These are phyloP conservation scores for Ancistrus triradiatus DNA, from an alignment of 2,113 vertebrate species.

Conservation along the genomic window DNA sequence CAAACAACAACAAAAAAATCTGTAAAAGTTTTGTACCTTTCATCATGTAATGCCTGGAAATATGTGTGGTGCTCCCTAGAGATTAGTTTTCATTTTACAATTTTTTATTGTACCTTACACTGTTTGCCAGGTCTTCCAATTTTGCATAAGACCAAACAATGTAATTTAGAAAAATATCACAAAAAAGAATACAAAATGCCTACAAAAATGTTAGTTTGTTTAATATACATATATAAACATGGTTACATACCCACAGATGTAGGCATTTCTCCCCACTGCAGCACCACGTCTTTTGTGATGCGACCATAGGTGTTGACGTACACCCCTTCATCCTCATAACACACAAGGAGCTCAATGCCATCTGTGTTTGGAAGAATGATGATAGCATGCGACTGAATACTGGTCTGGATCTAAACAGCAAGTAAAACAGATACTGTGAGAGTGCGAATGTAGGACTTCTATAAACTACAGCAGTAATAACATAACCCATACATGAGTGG, in stretches of 20 bases:
- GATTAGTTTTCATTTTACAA: no score
- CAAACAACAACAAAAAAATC: no score
- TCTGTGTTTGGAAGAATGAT: slow-evolving; percentile 98
- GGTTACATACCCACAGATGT: slow-evolving; percentile 88
- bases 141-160: no score
- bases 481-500: slow-evolving; percentile 97
- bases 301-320: slow-evolving; percentile 97
- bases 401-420: slow-evolving; percentile 82
- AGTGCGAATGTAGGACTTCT: neutral
- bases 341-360: slow-evolving; percentile 96
- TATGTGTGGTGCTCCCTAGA: no score
- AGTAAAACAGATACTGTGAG: neutral
- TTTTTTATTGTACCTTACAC: no score
- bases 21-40: no score
- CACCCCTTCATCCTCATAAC: slow-evolving; percentile 97
- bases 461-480: neutral
- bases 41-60: no score
- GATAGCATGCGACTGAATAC: slow-evolving; percentile 94
- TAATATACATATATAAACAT: neutral
- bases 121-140: no score
- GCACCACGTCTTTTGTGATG: slow-evolving; percentile 98
- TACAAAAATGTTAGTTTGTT: no score
- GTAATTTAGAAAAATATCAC: no score
- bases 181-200: no score
- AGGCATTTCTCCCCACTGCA: slow-evolving; percentile 99